phyloP scores from a whole-genome alignment of 2,113 vertebrate genomes.

The Pteronura brasiliensis region DNA sequence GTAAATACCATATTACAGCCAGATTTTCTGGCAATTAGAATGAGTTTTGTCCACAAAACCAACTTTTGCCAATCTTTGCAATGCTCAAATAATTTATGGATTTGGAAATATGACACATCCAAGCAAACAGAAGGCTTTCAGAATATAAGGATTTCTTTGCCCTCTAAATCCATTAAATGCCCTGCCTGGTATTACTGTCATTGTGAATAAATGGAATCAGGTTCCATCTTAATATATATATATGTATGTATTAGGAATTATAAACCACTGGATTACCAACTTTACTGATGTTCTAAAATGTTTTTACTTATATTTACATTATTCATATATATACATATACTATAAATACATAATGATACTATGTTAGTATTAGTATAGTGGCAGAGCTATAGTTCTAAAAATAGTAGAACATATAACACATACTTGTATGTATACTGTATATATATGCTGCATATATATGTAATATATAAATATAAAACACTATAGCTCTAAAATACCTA shows the following conservation, averaged over 20 bases:
- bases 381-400: neutral
- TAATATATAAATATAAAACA: neutral
- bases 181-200: neutral
- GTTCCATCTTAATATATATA: neutral
- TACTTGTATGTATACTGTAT: neutral
- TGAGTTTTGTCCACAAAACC: neutral
- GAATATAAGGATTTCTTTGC: neutral
- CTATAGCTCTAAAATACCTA: neutral
- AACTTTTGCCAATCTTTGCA: neutral
- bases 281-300: neutral
- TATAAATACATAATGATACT: neutral
- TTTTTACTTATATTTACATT: neutral
- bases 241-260: neutral
- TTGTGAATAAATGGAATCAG: neutral
- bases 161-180: neutral
- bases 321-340: neutral
- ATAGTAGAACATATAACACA: neutral
- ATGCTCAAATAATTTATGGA: neutral
- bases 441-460: neutral
- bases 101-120: neutral
- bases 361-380: neutral
- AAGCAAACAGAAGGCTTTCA: neutral
- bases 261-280: neutral
- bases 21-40: neutral
- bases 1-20: neutral